Evolutionary conservation across 2,888 invertebrate genomes (phyloP), one percentile per base, ranked within the genome.

Genomic region (Trissonchulus latispiculum): DNA sequence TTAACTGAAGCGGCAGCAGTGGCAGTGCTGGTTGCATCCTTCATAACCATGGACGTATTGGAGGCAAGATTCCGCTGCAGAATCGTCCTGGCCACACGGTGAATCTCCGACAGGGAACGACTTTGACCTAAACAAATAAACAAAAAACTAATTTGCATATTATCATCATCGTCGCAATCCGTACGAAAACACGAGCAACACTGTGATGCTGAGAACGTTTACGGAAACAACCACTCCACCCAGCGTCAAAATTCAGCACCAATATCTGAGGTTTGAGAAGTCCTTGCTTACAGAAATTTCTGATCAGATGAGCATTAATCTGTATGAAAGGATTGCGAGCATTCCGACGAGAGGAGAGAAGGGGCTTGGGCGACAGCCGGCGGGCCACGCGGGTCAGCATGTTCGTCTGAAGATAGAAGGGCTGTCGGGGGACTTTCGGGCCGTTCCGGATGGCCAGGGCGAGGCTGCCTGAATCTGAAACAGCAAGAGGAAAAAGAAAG

Each of bases 381-480:
- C 95, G 89, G 73, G 95, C 93, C 77, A 94, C 89, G 79, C 93
- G 89, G 75, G 95, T 94, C 83, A 93, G 88, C 75, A 92, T 90
- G 81, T 94, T 93, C n/a, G 85, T 94, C 84, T 91, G 90, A 82
- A 95, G 87, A 87, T 93, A 95, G 87, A 96, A 95, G 75, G 95
- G 95, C 78, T 95, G 93, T 81, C 95, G 89, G 72, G 95, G 69
- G 2, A 68, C 69, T 33, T 68, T 68, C 32, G 69, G 69, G 36
- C 69, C 69, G 35, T 33, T 64, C 8, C 66, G 66, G 8, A 64
- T 59, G 23, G 59, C 59, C 59, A 28, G 59, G 59, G n/a, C n/a
- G n/a, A n/a, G n/a, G n/a, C 59, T 28, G 59, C 59, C 59, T 59
- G 59, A 28, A 28, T 59, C 28, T 59, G 59, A 23, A n/a, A n/a